Evolutionary conservation across 2,113 vertebrate species (phyloP).

Genomic region (Propithecus coquereli): DNA sequence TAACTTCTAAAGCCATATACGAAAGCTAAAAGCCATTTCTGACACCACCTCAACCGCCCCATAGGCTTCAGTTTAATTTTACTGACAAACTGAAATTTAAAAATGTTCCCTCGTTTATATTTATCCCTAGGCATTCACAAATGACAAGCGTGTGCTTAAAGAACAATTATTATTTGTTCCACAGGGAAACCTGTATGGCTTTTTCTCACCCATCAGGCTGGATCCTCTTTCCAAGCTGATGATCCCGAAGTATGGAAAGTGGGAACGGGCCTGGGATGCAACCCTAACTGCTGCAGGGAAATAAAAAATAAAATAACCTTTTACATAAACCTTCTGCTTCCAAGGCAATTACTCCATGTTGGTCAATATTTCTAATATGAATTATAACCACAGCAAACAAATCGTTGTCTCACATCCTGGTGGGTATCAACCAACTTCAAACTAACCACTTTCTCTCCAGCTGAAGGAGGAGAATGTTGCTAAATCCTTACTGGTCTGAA

Average conservation of each 20-base stretch:
- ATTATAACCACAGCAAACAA: not conserved
- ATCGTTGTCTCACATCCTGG: not conserved
- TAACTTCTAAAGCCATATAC: slow-evolving; percentile 67
- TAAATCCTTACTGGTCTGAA: not conserved
- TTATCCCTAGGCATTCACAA: slow-evolving; percentile 60
- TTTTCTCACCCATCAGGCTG: not conserved
- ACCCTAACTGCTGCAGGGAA: not conserved
- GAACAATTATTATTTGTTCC: slow-evolving; percentile 48
- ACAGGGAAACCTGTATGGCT: not conserved
- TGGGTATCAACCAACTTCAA: not conserved
- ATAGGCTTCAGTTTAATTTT: slow-evolving; percentile 11
- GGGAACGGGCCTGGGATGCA: not conserved
- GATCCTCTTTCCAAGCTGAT: not conserved
- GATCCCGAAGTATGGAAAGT: not conserved
- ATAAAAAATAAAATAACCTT: not conserved
- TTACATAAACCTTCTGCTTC: not conserved
- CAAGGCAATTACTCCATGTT: not conserved
- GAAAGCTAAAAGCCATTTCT: slow-evolving; percentile 37
- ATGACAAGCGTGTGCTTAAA: slow-evolving; percentile 62
- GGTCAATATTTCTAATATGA: not conserved
- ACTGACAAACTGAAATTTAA: slow-evolving; percentile 37
- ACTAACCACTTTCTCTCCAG: not conserved
- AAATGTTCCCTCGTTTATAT: slow-evolving; percentile 18
- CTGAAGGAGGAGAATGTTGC: not conserved
- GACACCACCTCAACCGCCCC: not conserved